These are phyloP conservation scores for Tetragonula clypearis DNA, from an alignment of 1,140 invertebrate genomes.

Conservation along the genomic window DNA sequence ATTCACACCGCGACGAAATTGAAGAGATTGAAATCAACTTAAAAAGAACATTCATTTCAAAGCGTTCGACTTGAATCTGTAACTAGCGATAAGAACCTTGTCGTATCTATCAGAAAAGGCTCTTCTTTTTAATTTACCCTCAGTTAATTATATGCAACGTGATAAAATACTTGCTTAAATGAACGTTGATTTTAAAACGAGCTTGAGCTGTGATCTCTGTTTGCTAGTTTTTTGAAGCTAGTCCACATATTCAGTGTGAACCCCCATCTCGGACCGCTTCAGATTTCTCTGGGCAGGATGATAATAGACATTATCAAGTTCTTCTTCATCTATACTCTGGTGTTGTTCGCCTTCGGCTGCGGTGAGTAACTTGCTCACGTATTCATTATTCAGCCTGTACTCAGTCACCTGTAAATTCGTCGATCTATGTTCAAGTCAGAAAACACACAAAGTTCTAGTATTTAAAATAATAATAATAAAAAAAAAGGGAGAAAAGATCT, in stretches of 20 bases:
- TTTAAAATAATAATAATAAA: neutral
- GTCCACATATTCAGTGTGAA: constrained; percentile 98
- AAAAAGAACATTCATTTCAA: neutral
- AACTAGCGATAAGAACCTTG: neutral
- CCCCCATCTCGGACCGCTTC: constrained; percentile 94
- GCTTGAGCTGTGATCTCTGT: neutral
- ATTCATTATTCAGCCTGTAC: constrained; percentile 31
- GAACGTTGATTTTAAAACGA: no score
- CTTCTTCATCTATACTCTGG: constrained; percentile 95
- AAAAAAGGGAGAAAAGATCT: neutral
- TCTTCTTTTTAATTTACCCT: neutral
- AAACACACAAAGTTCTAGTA: neutral
- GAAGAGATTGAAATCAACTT: neutral
- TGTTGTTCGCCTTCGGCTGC: constrained; percentile 94
- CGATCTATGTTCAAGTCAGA: neutral
- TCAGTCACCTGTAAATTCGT: neutral
- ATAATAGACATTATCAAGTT: constrained; percentile 97
- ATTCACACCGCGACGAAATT: neutral
- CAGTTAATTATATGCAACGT: neutral
- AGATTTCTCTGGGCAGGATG: constrained; percentile 94
- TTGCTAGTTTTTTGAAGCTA: constrained; percentile 90
- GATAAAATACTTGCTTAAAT: neutral
- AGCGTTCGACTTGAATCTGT: neutral
- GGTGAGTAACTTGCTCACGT: constrained; percentile 81
- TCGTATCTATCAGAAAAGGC: neutral